These are phyloP conservation scores for Spisula solida DNA, from an alignment of 2,888 invertebrate species.

Conservation along the genomic window DNA sequence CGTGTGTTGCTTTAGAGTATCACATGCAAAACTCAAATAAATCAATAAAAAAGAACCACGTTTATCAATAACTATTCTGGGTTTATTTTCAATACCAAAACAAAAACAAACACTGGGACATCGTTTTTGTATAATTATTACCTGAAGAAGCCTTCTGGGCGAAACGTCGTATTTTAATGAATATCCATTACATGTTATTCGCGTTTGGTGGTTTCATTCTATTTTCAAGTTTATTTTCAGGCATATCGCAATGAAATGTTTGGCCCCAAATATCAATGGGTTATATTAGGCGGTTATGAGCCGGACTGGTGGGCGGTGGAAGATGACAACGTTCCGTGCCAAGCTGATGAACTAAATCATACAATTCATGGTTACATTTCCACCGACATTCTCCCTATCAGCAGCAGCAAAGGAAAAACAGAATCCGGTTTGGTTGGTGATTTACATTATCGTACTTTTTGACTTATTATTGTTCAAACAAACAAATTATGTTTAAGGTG, in stretches of 20 bases:
- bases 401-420: conserved; percentile 77
- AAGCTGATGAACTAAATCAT: conserved; percentile 90
- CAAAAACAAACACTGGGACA: no score
- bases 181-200: no score
- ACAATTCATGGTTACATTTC: conserved; percentile 94
- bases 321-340: conserved; percentile 89
- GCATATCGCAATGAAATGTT: conserved; percentile 94
- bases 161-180: no score
- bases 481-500: no score
- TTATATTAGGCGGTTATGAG: conserved; percentile 89
- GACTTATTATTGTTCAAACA: neutral
- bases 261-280: conserved; percentile 96
- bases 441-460: neutral
- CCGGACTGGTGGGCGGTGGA: conserved; percentile 88
- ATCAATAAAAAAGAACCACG: no score
- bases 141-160: no score
- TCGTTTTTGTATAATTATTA: no score
- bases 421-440: conserved; percentile 80
- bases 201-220: no score
- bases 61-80: no score
- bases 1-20: no score
- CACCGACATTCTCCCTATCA: conserved; percentile 89
- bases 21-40: no score
- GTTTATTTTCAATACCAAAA: no score
- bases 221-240: conserved; percentile 88